Percentiles rank a stretch among this genome's conserved stretches.
Conservation (phyloP, 2,113 vertebrate species). For the Oryctolagus cuniculus region mOryCun1.1 NC_091443.1:106998001-106998500, state of each 20-base stretch:
- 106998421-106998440: neutral
- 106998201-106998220: too few species aligned
- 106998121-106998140: too few species aligned
- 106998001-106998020: too few species aligned
- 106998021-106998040: too few species aligned
- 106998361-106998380: neutral
- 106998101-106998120: too few species aligned
- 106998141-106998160: too few species aligned
- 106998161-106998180: too few species aligned
- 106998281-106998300: constrained; percentile 20
- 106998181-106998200: too few species aligned
- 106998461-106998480: neutral
- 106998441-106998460: constrained; percentile 6
- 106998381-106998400: neutral
- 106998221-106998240: neutral
- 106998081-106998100: too few species aligned
- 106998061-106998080: too few species aligned
- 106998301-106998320: neutral
- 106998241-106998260: neutral
- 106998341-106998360: neutral
- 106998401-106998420: neutral
- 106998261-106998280: neutral
- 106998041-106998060: too few species aligned
- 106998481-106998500: neutral
- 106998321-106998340: neutral